Percentiles rank a stretch among this genome's conserved stretches.
Conservation (phyloP, 1,140 invertebrate species). For the Physella acuta region DNA sequence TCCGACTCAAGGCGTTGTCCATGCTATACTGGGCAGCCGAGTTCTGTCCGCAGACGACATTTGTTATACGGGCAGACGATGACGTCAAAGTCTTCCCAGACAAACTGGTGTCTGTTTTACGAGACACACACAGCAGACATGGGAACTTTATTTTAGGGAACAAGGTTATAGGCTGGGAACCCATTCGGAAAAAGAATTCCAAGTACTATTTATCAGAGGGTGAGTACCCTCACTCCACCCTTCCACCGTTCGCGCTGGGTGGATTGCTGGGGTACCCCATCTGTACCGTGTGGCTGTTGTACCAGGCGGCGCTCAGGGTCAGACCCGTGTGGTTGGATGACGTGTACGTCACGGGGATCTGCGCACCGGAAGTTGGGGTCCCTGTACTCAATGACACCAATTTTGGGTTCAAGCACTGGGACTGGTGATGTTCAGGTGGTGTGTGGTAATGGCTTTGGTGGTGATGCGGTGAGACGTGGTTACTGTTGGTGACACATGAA, state of each 20-base stretch:
- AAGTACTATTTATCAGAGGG: slow-evolving; percentile 4
- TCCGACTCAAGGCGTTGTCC: background rate
- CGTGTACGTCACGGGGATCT: background rate
- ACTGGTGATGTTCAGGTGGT: no score
- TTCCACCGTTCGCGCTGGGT: background rate
- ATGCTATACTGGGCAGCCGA: background rate
- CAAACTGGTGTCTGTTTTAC: background rate
- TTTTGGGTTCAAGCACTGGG: background rate
- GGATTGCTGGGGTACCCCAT: background rate
- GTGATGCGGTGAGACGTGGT: no score
- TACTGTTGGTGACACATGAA: no score
- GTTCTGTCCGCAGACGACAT: background rate
- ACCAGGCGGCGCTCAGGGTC: background rate
- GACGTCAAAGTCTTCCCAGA: slow-evolving; percentile 4
- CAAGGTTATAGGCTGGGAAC: background rate
- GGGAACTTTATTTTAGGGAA: background rate
- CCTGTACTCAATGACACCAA: background rate
- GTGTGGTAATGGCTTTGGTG: no score
- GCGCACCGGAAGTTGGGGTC: background rate
- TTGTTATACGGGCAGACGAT: slow-evolving; percentile 12
- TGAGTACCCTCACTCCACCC: background rate
- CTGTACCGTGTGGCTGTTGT: background rate
- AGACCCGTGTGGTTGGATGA: slow-evolving; percentile 6
- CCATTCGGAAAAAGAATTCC: background rate
- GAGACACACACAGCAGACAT: background rate